Percentiles rank a stretch among this genome's conserved stretches.
phyloP scores from a whole-genome alignment of 2,888 invertebrate genomes.

The Drepana falcataria region DNA sequence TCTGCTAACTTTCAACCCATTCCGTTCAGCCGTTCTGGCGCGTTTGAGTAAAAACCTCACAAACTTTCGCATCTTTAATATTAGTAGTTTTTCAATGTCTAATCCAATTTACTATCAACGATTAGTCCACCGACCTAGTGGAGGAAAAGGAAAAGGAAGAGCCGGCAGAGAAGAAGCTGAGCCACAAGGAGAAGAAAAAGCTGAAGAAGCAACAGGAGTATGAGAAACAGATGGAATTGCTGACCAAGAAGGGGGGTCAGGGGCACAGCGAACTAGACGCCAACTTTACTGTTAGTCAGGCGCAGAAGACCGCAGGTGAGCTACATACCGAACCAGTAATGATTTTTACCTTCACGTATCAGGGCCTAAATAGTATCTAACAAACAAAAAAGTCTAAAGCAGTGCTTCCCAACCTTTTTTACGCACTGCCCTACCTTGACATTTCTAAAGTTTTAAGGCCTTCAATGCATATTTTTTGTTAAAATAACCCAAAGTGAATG shows the following conservation, averaged over 20 bases:
- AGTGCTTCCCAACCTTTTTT: too few relatives aligned
- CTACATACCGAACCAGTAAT: neutral
- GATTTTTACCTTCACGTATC: too few relatives aligned
- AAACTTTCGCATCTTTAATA: slow-evolving; percentile 3
- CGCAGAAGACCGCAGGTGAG: slow-evolving; percentile 82
- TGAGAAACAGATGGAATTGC: slow-evolving; percentile 90
- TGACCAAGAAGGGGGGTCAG: slow-evolving; percentile 92
- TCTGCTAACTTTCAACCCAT: too few relatives aligned
- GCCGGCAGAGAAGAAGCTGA: slow-evolving; percentile 84
- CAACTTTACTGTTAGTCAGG: slow-evolving; percentile 97
- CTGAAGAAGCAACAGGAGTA: slow-evolving; percentile 93
- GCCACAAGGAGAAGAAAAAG: slow-evolving; percentile 95
- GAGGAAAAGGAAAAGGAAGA: slow-evolving; percentile 48
- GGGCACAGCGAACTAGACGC: slow-evolving; percentile 93
- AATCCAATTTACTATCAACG: slow-evolving; percentile 10
- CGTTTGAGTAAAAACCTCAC: too few relatives aligned
- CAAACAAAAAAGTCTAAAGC: too few relatives aligned
- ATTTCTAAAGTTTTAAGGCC: too few relatives aligned
- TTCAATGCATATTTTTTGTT: too few relatives aligned
- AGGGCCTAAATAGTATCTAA: too few relatives aligned
- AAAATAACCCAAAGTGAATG: too few relatives aligned
- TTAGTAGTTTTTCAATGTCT: too few relatives aligned
- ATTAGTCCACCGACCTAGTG: slow-evolving; percentile 32
- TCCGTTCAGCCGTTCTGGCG: too few relatives aligned
- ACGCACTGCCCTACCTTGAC: too few relatives aligned